These are phyloP conservation scores for Dichetophora obliterata DNA, from an alignment of 2,888 invertebrate species.

Conservation along the genomic window DNA sequence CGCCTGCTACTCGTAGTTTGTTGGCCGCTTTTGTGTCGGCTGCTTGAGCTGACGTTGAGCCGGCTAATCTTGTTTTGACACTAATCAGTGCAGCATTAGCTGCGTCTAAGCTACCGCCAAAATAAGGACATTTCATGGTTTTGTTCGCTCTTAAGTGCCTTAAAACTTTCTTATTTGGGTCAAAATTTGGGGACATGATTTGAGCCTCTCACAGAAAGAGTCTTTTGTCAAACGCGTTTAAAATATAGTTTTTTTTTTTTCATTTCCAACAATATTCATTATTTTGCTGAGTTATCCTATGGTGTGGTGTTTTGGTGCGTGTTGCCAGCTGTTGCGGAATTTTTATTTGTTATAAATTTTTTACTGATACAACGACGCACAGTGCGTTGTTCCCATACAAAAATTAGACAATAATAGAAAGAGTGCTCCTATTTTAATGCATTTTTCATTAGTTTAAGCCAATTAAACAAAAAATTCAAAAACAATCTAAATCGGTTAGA, in stretches of 20 bases:
- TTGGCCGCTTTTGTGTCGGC: not conserved
- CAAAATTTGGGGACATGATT: not conserved
- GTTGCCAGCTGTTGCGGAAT: conserved; percentile 17
- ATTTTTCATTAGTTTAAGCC: no score
- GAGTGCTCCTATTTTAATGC: no score
- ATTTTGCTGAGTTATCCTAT: conserved; percentile 9
- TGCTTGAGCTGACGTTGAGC: conserved; percentile 1
- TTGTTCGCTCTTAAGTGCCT: not conserved
- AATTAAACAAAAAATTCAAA: no score
- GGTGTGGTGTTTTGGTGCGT: conserved; percentile 33
- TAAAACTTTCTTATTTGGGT: conserved; percentile 22
- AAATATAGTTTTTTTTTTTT: conserved; percentile 28
- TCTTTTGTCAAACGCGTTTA: not conserved
- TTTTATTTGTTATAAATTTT: conserved; percentile 24
- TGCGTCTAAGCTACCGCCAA: not conserved
- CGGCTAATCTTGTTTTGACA: conserved; percentile 37
- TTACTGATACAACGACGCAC: conserved; percentile 13
- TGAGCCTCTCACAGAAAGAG: not conserved
- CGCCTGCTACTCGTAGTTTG: not conserved
- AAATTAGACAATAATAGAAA: no score
- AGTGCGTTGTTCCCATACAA: no score
- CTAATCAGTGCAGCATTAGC: conserved; percentile 27
- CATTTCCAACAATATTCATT: not conserved
- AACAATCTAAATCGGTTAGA: no score
- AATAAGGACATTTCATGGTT: not conserved